Conservation (phyloP, 2,113 vertebrate species). For the Pantherophis guttatus region DNA sequence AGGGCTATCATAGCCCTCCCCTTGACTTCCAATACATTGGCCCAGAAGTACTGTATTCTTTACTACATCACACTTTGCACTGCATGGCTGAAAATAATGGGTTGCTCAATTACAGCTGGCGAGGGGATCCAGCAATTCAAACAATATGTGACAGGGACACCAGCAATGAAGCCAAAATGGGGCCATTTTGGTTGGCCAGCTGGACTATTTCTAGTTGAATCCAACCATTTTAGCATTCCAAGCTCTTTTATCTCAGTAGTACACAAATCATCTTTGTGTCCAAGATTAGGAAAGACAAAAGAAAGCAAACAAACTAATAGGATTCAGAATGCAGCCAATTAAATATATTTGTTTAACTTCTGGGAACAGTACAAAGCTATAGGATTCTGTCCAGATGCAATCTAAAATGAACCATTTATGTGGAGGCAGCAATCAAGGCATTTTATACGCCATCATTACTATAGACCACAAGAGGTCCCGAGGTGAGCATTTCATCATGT, state of each 20-base stretch:
- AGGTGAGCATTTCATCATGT: not conserved
- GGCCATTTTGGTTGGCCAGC: conserved; percentile 1
- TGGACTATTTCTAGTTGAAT: not conserved
- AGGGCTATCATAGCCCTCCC: not conserved
- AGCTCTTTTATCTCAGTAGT: conserved; percentile 17
- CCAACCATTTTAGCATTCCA: not conserved
- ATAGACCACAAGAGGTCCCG: not conserved
- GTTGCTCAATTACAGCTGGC: not conserved
- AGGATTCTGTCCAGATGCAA: not conserved
- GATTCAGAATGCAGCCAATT: not conserved
- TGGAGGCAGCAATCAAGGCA: not conserved
- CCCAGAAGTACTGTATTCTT: not conserved
- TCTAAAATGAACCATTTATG: not conserved
- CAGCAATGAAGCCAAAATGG: not conserved
- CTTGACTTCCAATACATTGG: not conserved
- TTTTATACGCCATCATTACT: not conserved
- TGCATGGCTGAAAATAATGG: not conserved
- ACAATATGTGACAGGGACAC: not conserved
- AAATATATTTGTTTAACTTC: not conserved
- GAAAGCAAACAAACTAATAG: not conserved
- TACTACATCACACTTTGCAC: not conserved
- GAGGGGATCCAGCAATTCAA: not conserved
- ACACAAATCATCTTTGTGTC: conserved; percentile 4
- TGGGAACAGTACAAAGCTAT: not conserved
- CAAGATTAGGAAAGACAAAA: conserved; percentile 12